Conservation (phyloP, 2,113 vertebrate genomes). For the Eurystomus gularis region DNA sequence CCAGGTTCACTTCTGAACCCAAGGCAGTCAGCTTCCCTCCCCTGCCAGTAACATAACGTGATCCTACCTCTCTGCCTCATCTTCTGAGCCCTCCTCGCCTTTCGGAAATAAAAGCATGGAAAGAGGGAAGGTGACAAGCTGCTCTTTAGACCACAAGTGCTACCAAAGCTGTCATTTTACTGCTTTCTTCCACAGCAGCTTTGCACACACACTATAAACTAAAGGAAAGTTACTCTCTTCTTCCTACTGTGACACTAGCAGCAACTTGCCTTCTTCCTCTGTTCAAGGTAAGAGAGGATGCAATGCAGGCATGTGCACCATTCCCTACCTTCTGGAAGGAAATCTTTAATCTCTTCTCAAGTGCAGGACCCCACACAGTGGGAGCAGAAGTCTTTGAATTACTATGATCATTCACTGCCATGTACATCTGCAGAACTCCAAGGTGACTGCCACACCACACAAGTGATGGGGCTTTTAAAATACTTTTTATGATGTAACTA, state of each 20-base stretch:
- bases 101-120: neutral
- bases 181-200: neutral
- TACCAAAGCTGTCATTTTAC: neutral
- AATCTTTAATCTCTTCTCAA: neutral
- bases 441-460: neutral
- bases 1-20: neutral
- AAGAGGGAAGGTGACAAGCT: neutral
- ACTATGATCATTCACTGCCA: neutral
- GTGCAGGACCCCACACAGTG: neutral
- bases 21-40: neutral
- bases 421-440: neutral
- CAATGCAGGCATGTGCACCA: neutral
- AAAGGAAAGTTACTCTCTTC: neutral
- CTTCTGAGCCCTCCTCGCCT: neutral
- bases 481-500: neutral
- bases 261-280: neutral
- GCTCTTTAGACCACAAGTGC: neutral
- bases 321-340: neutral
- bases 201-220: neutral
- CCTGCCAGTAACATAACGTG: neutral
- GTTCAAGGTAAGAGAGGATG: neutral
- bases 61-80: neutral
- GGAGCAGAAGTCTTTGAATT: neutral
- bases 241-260: neutral
- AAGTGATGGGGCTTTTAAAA: neutral